Percentiles rank a stretch among this genome's conserved stretches.
phyloP scores from a whole-genome alignment of 2,888 invertebrate species.

The Trichogramma dendrolimi region DNA sequence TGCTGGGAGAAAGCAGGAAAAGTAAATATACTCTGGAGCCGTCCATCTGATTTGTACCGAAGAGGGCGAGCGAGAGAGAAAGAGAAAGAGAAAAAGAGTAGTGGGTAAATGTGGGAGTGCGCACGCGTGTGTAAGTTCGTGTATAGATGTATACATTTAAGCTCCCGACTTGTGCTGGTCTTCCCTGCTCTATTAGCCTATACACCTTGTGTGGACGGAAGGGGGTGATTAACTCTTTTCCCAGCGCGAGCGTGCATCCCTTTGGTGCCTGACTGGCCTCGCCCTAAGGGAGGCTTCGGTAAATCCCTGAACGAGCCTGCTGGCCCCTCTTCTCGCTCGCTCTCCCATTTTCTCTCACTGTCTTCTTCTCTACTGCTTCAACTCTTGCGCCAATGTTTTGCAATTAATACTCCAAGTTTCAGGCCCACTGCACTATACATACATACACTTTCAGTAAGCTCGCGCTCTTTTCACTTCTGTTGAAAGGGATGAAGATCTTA shows the following conservation, averaged over 20 bases:
- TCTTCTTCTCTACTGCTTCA: constrained; percentile 19
- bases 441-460: too few relatives aligned
- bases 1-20: background rate
- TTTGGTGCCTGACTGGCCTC: constrained; percentile 9
- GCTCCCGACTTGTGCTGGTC: constrained; percentile 1
- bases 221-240: constrained; percentile 37
- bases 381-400: constrained; percentile 38
- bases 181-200: constrained; percentile 19
- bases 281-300: constrained; percentile 14
- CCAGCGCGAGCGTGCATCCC: constrained; percentile 16
- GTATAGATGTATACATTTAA: too few relatives aligned
- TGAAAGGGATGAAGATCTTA: too few relatives aligned
- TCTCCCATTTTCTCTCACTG: background rate
- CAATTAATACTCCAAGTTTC: constrained; percentile 44
- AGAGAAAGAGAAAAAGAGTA: too few relatives aligned
- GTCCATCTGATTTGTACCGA: constrained; percentile 25
- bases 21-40: constrained; percentile 7
- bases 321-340: too few relatives aligned
- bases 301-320: constrained; percentile 20
- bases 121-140: background rate
- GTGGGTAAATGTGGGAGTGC: constrained; percentile 2
- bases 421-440: too few relatives aligned
- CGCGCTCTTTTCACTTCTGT: too few relatives aligned
- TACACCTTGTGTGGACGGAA: constrained; percentile 20
- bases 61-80: background rate